Evolutionary conservation across 2,113 vertebrate species (phyloP).

Genomic region (Ammodramus savannarum): DNA sequence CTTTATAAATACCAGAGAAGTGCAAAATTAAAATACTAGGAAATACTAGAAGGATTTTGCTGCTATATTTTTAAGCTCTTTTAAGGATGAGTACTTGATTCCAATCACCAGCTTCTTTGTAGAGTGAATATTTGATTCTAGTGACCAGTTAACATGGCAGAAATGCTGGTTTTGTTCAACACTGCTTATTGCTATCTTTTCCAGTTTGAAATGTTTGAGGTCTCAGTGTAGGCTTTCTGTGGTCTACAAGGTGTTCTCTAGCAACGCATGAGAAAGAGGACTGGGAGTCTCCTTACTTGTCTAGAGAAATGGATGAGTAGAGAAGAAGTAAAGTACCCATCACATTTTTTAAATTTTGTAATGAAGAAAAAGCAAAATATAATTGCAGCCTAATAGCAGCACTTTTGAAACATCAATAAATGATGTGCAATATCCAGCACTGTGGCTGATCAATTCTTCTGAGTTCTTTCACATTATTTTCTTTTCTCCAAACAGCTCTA

Average conservation of each 20-base stretch:
- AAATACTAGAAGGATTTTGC: background rate
- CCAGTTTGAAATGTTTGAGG: background rate
- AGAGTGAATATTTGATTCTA: background rate
- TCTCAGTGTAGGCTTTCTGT: background rate
- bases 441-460: background rate
- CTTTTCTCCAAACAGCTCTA: background rate
- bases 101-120: background rate
- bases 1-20: background rate
- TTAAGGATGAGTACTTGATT: background rate
- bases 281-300: background rate
- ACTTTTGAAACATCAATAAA: background rate
- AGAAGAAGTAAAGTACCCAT: background rate
- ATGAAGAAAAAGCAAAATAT: background rate
- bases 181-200: background rate
- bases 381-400: background rate
- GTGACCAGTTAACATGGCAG: background rate
- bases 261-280: rapidly evolving
- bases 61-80: background rate
- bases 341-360: background rate
- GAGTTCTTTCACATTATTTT: background rate
- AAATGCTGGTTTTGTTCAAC: background rate
- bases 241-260: background rate
- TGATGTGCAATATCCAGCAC: background rate
- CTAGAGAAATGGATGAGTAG: background rate
- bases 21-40: background rate